These are phyloP conservation scores for Syngnathoides biaculeatus DNA, from an alignment of 2,113 vertebrate species.

Conservation along the genomic window DNA sequence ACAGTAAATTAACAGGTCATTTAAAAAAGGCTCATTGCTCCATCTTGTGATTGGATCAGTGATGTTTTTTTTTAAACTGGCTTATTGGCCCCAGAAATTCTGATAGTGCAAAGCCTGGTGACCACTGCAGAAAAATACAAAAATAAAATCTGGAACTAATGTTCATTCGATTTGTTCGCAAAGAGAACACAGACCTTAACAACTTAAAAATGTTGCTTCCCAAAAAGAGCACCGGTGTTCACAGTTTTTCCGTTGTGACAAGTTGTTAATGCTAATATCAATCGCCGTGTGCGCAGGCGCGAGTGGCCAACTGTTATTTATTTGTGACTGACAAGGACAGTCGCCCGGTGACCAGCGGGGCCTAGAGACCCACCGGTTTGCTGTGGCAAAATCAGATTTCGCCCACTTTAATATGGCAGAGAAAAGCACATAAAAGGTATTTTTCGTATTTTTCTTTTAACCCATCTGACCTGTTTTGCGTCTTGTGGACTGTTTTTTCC, in stretches of 20 bases:
- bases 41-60: too few species aligned
- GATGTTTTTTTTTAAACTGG: too few species aligned
- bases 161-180: too few species aligned
- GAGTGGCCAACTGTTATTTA: background rate
- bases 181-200: too few species aligned
- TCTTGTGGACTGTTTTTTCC: constrained; percentile 28
- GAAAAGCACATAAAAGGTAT: constrained; percentile 38
- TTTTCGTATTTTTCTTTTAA: constrained; percentile 37
- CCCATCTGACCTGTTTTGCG: constrained; percentile 10
- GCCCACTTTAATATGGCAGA: constrained; percentile 24
- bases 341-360: background rate
- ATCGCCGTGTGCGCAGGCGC: background rate
- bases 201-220: background rate
- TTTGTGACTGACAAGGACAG: background rate
- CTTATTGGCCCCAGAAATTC: too few species aligned
- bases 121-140: background rate
- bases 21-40: too few species aligned
- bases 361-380: background rate
- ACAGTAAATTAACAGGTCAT: too few species aligned
- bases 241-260: background rate
- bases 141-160: background rate
- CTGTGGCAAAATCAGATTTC: constrained; percentile 35
- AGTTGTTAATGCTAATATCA: background rate
- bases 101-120: too few species aligned
- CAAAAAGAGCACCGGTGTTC: constrained; percentile 26